Conservation (phyloP, 2,888 invertebrate genomes). For the Ichneumoninae sp. region DNA sequence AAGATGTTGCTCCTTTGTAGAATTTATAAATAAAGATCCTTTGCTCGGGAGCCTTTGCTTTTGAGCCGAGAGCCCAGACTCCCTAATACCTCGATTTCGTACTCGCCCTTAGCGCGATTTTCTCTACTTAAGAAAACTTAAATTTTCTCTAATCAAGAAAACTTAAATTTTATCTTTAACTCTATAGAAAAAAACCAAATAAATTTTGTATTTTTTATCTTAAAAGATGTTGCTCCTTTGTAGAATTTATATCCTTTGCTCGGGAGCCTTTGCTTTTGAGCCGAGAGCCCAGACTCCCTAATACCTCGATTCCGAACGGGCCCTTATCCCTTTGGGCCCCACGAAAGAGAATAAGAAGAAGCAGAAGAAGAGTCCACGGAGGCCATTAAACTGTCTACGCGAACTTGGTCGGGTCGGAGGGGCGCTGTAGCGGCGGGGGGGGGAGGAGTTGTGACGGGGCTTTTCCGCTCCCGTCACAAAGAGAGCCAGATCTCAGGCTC, state of each 20-base stretch:
- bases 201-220: too few species aligned
- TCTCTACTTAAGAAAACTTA: too few species aligned
- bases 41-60: not conserved
- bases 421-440: too few species aligned
- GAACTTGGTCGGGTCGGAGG: conserved; percentile 62
- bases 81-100: too few species aligned
- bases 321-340: conserved; percentile 76
- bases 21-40: not conserved
- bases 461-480: too few species aligned
- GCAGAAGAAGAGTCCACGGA: conserved; percentile 73
- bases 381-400: conserved; percentile 83
- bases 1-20: too few species aligned
- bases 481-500: too few species aligned
- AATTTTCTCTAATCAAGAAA: not conserved
- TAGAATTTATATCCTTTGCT: not conserved
- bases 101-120: too few species aligned
- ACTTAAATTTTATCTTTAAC: not conserved
- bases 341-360: conserved; percentile 63
- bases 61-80: too few species aligned
- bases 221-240: not conserved
- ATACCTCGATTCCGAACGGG: conserved; percentile 78
- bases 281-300: conserved; percentile 58
- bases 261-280: conserved; percentile 20
- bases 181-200: not conserved
- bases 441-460: too few species aligned